A percentile compares a stretch with the other conserved stretches of the same genome.
phyloP scores from a whole-genome alignment of 2,797 vertebrate species.

The Propithecus deckenii region DNA sequence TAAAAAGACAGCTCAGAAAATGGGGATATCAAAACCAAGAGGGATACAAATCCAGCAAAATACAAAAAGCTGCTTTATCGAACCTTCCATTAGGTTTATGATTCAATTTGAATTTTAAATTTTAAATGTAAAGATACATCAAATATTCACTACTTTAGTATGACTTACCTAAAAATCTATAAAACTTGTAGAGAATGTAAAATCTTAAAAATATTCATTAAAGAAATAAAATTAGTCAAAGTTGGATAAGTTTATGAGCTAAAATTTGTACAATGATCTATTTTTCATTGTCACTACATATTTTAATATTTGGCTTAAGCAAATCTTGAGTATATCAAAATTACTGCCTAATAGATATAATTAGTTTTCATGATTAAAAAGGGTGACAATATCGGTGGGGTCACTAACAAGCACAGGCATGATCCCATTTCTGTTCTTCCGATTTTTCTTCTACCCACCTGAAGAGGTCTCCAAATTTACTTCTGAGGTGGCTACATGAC shows the following conservation, averaged over 20 bases:
- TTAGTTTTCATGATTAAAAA: not conserved
- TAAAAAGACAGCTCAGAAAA: not conserved
- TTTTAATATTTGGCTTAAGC: not conserved
- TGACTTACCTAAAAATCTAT: not conserved
- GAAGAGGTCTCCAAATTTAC: constrained; percentile 85
- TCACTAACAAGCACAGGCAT: not conserved
- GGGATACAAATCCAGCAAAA: not conserved
- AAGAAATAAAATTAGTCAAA: not conserved
- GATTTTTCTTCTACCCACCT: constrained; percentile 78
- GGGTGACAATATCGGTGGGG: not conserved
- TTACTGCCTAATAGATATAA: not conserved
- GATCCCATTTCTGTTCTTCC: not conserved
- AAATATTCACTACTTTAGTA: not conserved
- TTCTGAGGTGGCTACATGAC: constrained; percentile 86
- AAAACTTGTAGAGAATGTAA: not conserved
- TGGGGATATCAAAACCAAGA: not conserved
- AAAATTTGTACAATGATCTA: not conserved
- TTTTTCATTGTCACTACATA: not conserved
- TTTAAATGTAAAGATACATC: not conserved
- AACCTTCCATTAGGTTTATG: not conserved
- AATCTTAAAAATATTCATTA: not conserved
- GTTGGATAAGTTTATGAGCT: not conserved
- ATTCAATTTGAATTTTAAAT: not conserved
- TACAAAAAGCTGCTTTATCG: not conserved
- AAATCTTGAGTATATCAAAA: not conserved